Base-by-base conservation (phyloP, 2,888 invertebrate genomes). In the Campaea margaritaria region DNA sequence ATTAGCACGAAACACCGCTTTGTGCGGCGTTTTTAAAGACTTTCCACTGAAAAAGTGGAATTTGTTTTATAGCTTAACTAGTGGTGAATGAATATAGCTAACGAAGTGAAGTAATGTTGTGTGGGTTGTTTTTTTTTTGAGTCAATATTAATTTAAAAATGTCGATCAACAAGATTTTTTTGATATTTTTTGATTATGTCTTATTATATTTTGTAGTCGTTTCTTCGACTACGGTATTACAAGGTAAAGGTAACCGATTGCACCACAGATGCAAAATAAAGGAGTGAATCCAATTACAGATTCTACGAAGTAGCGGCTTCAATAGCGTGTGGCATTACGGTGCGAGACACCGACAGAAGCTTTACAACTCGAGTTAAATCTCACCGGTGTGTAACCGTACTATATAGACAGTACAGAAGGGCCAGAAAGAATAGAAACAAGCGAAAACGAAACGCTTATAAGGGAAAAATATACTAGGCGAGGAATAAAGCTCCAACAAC, bases 341-440 rank as follows among this genome's bases (percentile, higher is more conserved):
- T 67, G 71, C 72, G 73, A 74, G 74, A 75, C 74, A 78, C 81
- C 80, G 83, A 79, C 84, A 83, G 87, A 83, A 86, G 86, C 83
- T 87, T 86, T 86, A 87, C 81, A 83, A 74, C 80, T 70, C 69
- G 72, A 79, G 80, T 85, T 86, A 85, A 89, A 88, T 86, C 82
- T 81, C 79, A 62, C 70, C 76, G 72, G 75, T 67, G 83, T 13
- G 27, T 10, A 1, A 39, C 39, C 31, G 27, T 27, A 31, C 31
- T 27, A 31, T 31, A 27, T 10, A n/a, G 36, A 27, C 36, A 36
- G 36, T 11, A 12, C 12, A 4, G 36, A n/a, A 36, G 34, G 11
- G 4, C 10, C 12, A 36, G 1, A 31, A 31, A 31, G 2, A 31
- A 10, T 31, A 31, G 7, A 3, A 31, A 21, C 5, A 21, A 5